Conservation (phyloP, 53 echinoderm and acorn worm genomes). For the Paelopatides confundens region DNA sequence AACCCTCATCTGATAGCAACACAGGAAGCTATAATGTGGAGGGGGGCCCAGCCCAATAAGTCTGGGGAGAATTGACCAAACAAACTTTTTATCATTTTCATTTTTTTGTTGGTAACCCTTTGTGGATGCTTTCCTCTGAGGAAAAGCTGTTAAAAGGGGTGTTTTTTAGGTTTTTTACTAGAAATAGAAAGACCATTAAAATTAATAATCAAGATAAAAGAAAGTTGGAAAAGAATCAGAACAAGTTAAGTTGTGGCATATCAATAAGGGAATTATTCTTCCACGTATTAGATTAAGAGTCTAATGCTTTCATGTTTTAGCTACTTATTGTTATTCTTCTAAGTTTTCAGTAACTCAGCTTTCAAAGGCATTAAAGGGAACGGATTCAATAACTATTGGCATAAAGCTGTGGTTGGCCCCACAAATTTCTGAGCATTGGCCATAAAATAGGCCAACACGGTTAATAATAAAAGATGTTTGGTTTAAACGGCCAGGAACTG, state of each 20-base stretch:
- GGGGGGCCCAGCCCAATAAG: conserved; percentile 11
- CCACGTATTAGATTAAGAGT: conserved; percentile 78
- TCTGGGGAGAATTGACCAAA: conserved; percentile 74
- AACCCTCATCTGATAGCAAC: conserved; percentile 45
- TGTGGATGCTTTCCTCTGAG: background rate
- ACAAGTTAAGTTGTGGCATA: conserved; percentile 79
- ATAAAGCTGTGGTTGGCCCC: conserved; percentile 82
- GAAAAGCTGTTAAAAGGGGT: too few relatives aligned
- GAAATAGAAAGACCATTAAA: background rate
- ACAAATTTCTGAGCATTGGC: conserved; percentile 80
- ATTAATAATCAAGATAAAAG: conserved; percentile 45
- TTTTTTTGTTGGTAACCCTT: background rate
- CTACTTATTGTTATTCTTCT: conserved; percentile 70
- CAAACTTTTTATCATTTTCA: conserved; percentile 43
- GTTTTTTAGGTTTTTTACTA: too few relatives aligned
- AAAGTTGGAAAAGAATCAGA: conserved; percentile 58
- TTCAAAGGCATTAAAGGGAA: conserved; percentile 58
- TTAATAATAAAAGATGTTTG: conserved; percentile 59
- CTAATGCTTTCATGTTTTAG: conserved; percentile 79
- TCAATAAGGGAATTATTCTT: conserved; percentile 37
- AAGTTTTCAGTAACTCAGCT: conserved; percentile 48
- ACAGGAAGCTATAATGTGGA: conserved; percentile 11
- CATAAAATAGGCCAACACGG: conserved; percentile 77
- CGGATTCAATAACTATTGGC: conserved; percentile 77
- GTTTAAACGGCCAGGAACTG: conserved; percentile 78